These are phyloP conservation scores for Cancer borealis DNA, from an alignment of 2,888 invertebrate species.

Conservation along the genomic window DNA sequence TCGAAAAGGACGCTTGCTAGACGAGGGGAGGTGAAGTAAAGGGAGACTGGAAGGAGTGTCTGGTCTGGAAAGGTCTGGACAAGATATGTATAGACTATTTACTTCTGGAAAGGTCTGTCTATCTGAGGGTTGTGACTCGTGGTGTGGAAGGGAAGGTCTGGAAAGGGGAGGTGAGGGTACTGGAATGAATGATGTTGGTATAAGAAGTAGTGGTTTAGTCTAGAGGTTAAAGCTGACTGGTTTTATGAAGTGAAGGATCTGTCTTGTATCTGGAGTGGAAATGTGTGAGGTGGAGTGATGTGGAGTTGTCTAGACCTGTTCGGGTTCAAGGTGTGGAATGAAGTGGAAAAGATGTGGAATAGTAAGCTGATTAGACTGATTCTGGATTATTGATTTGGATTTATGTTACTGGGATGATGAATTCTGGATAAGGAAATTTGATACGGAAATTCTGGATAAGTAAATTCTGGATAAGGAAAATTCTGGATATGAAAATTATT, in stretches of 20 bases:
- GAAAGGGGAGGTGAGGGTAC: background rate
- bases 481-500: too few relatives aligned
- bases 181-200: background rate
- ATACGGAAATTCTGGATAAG: too few relatives aligned
- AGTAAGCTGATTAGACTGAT: background rate
- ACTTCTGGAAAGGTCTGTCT: background rate
- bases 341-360: background rate
- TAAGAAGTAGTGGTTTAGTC: background rate
- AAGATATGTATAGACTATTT: background rate
- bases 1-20: background rate
- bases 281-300: background rate
- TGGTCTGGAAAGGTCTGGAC: background rate
- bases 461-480: too few relatives aligned
- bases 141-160: background rate
- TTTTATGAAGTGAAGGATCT: too few relatives aligned
- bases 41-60: background rate
- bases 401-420: too few relatives aligned
- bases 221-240: too few relatives aligned
- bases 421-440: too few relatives aligned
- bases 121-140: background rate
- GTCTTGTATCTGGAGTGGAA: background rate
- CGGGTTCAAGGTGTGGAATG: background rate
- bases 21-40: background rate
- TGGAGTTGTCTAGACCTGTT: background rate
- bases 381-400: too few relatives aligned